A percentile compares a stretch with the other conserved stretches of the same genome.
phyloP scores from a whole-genome alignment of 2,113 vertebrate species.

The Periophthalmus modestus region DNA sequence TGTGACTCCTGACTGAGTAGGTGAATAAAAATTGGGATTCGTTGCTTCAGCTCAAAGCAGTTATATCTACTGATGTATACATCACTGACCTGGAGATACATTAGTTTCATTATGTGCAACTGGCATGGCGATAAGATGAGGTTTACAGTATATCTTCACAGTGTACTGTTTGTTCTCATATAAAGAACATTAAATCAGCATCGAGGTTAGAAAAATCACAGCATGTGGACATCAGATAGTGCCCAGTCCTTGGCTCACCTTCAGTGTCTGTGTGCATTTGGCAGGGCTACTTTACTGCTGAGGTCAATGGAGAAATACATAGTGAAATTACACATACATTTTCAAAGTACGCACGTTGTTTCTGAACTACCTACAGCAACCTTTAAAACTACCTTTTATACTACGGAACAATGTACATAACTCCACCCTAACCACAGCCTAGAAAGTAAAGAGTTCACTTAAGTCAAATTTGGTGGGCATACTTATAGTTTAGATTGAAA shows the following conservation, averaged over 20 bases:
- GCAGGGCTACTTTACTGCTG: conserved; percentile 10
- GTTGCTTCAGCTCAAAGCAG: conserved; percentile 20
- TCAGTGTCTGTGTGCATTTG: conserved; percentile 28
- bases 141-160: conserved; percentile 31
- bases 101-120: conserved; percentile 50
- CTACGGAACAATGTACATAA: not conserved
- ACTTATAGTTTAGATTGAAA: too few relatives aligned
- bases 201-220: conserved; percentile 44
- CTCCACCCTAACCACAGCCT: not conserved
- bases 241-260: conserved; percentile 59
- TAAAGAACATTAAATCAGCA: conserved; percentile 58
- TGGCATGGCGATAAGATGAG: conserved; percentile 28
- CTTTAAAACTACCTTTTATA: not conserved
- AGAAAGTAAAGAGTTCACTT: not conserved
- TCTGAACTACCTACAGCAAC: too few relatives aligned
- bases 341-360: not conserved
- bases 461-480: not conserved
- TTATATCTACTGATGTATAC: conserved; percentile 36
- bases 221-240: conserved; percentile 49
- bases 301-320: not conserved
- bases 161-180: conserved; percentile 40
- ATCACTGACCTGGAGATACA: conserved; percentile 56
- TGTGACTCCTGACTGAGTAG: not conserved
- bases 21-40: not conserved
- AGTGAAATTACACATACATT: not conserved